Evolutionary conservation across 2,113 vertebrate species (phyloP), one percentile per base, ranked within the genome.

Genomic region (Cricetomys ansorgei): DNA sequence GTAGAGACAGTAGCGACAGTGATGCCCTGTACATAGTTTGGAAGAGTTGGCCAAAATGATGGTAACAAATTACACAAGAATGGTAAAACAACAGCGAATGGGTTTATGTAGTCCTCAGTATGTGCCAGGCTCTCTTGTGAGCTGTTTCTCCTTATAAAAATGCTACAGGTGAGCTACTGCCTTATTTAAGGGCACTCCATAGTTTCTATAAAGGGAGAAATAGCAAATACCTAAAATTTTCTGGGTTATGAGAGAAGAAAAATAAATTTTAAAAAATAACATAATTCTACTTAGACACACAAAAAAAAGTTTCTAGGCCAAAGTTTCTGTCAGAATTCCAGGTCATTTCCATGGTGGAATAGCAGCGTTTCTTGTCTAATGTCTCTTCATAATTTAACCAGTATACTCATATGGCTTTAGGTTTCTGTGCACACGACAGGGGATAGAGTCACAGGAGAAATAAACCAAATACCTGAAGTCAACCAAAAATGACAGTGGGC

Each of bases 71-170:
- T 29, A 85, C 10, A 5, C 4, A 83, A 55, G 8, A 67, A 70
- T 37, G 40, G 50, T 40, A 73, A n/a, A n/a, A 92, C 31, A 95
- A 72, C 5, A 93, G 0, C 88, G 69, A 57, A n/a, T 16, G 40
- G n/a, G 25, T 83, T 76, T 86, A 27, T 64, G 57, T 76, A 85
- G 19, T n/a, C 45, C 23, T 31, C n/a, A 40, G 27, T 67, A 17
- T 25, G 25, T 73, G 15, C 80, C 48, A 92, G 87, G 15, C 45
- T 94, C 16, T 77, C 69, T 62, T 91, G 53, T 59, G 70, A 94
- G 67, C 29, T 37, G 37, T 84, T 93, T 76, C 37, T 70, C 53
- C 31, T 92, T 53, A 90, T 23, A 89, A 94, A 89, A 92, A 87
- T 85, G 7, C 21, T 27, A 48, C 37, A 88, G 37, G 5, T 65